Base-by-base conservation (phyloP, 1,140 invertebrate genomes). In the Galleria mellonella region DNA sequence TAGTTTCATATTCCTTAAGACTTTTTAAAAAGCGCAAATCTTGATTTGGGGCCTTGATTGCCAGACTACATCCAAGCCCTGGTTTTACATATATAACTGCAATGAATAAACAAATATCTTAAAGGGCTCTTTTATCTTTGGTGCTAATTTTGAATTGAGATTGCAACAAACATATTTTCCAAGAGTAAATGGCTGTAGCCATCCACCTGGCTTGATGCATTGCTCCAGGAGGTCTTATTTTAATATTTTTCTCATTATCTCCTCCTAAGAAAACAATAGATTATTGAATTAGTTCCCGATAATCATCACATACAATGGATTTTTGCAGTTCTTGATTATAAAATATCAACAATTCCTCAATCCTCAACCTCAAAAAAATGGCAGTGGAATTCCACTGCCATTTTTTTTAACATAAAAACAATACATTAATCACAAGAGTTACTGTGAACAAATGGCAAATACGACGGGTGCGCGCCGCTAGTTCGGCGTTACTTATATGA, bases 241-340 rank as follows among this genome's bases (percentile, higher is more conserved):
- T 59, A 27, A 72, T 35, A 62, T 72, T 66, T 36, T 54, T 55
- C 14, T 63, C 64, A 33, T 14, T 44, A 51, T 69, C 52, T 54
- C 52, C 69, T 14, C 72, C 75, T 23, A 87, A 61, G 62, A 86
- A 87, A 29, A 87, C 70, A 15, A 81, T 46, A 13, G 11, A 58
- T 28, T 86, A 47, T 56, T 78, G 66, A 6, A 87, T 50, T 5
- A 86, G 39, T 69, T 85, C 73, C 12, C 62, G 54, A 48, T 86
- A 83, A 51, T 86, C 71, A 46, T 70, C 69, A 32, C 62, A 43
- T 14, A 59, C 43, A 62, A 65, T 48, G 29, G 9, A 14, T 47
- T 63, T 65, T 13, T 48, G 32, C 23, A 53, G 31, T 55, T 58
- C 51, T 17, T 11, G 13, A 9, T 33, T 12, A 40, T 62, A 56